Evolutionary conservation across 2,888 invertebrate species (phyloP).

Genomic region (Eupithecia exiguata): DNA sequence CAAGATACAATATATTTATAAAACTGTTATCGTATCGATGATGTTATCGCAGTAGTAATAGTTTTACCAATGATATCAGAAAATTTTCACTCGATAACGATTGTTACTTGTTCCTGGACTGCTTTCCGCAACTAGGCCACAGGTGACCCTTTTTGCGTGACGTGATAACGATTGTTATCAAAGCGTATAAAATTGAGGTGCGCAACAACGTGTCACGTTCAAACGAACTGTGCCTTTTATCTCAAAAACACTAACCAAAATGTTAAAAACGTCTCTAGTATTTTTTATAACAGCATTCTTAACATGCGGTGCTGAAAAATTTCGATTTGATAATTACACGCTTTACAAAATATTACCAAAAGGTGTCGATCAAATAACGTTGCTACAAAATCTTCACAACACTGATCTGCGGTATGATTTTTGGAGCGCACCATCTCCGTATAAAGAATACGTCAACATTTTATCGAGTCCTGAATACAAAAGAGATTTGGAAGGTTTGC

Average conservation of each 20-base stretch:
- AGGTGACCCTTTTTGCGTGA: too few relatives aligned
- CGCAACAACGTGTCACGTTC: not conserved
- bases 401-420: constrained; percentile 66
- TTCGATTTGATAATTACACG: constrained; percentile 60
- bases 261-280: constrained; percentile 41
- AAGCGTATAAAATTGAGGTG: not conserved
- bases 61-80: not conserved
- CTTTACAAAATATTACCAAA: constrained; percentile 81
- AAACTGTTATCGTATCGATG: too few relatives aligned
- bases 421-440: constrained; percentile 61
- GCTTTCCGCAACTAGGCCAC: too few relatives aligned
- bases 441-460: constrained; percentile 60
- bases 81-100: not conserved
- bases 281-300: constrained; percentile 31
- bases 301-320: constrained; percentile 49
- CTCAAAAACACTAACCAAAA: constrained; percentile 26
- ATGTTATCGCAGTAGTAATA: too few relatives aligned
- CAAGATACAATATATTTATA: not conserved
- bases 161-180: constrained; percentile 6
- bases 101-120: too few relatives aligned
- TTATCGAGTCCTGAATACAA: constrained; percentile 66
- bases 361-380: constrained; percentile 68
- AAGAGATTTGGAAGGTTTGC: constrained; percentile 54
- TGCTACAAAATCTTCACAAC: constrained; percentile 71
- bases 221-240: not conserved